Percentiles rank a stretch among this genome's conserved stretches.
phyloP scores from a whole-genome alignment of 2,888 invertebrate species.

The Galeruca laticollis region DNA sequence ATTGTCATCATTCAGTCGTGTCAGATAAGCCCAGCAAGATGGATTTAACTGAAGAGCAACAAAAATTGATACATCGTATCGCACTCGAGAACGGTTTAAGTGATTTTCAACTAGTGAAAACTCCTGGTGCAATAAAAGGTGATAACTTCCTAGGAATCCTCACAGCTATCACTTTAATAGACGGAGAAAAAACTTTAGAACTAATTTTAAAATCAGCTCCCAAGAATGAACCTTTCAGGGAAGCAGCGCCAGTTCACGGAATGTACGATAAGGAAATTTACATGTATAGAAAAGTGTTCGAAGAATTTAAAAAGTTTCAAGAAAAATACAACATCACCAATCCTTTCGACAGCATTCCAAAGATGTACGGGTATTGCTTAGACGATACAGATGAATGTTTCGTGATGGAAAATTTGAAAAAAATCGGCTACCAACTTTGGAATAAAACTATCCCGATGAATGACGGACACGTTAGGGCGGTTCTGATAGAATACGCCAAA shows the following conservation, averaged over 20 bases:
- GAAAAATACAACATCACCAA: slow-evolving; percentile 36
- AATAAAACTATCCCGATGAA: slow-evolving; percentile 54
- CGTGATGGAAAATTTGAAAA: slow-evolving; percentile 56
- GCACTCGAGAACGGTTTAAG: slow-evolving; percentile 31
- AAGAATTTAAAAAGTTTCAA: slow-evolving; percentile 47
- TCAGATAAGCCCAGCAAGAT: not conserved
- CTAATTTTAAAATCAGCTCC: slow-evolving; percentile 57
- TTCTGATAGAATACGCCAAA: slow-evolving; percentile 56
- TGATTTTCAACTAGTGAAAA: slow-evolving; percentile 9
- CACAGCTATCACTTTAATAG: slow-evolving; percentile 38
- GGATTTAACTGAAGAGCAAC: slow-evolving; percentile 24
- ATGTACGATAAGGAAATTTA: slow-evolving; percentile 55
- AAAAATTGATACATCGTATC: slow-evolving; percentile 21
- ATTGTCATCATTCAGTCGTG: not conserved
- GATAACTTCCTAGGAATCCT: slow-evolving; percentile 49
- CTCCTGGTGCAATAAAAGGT: slow-evolving; percentile 29
- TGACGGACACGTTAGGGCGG: slow-evolving; percentile 53
- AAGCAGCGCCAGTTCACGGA: slow-evolving; percentile 46
- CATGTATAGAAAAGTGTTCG: slow-evolving; percentile 55
- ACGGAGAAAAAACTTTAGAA: slow-evolving; percentile 37
- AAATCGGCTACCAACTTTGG: slow-evolving; percentile 52
- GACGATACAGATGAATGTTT: slow-evolving; percentile 46
- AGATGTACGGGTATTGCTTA: slow-evolving; percentile 36
- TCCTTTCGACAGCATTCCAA: slow-evolving; percentile 30
- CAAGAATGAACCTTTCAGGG: slow-evolving; percentile 46